Evolutionary conservation across 2,888 invertebrate genomes (phyloP).

Genomic region (Caenorhabditis sp.): DNA sequence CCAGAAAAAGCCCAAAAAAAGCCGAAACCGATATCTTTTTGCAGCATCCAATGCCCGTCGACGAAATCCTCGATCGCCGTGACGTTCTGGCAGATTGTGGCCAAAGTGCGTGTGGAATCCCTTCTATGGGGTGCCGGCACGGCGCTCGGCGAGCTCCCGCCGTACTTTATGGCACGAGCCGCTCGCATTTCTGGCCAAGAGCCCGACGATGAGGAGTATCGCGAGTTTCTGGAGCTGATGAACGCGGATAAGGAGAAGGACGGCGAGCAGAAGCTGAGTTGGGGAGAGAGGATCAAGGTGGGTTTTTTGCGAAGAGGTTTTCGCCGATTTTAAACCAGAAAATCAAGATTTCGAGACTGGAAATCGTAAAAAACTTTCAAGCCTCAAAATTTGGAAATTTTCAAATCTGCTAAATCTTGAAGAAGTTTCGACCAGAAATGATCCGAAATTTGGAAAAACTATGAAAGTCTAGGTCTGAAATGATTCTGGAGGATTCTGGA

Average conservation of each 20-base stretch:
- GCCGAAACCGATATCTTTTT: constrained; percentile 77
- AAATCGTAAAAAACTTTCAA: no score
- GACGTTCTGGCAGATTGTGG: constrained; percentile 94
- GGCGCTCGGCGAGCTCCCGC: constrained; percentile 98
- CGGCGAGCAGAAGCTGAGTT: constrained; percentile 33
- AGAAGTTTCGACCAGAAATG: no score
- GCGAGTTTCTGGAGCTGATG: constrained; percentile 87
- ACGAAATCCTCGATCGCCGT: constrained; percentile 84
- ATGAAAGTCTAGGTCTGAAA: no score
- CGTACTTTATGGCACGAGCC: constrained; percentile 99
- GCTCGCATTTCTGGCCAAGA: constrained; percentile 85
- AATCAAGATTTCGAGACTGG: no score
- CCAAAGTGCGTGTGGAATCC: constrained; percentile 94
- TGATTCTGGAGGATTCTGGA: no score
- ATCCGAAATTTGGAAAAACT: no score
- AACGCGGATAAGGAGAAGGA: constrained; percentile 83
- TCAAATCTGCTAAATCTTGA: no score
- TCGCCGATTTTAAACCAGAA: no score
- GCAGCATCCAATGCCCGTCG: constrained; percentile 92
- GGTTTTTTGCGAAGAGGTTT: not conserved
- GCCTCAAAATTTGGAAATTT: no score
- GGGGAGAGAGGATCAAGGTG: constrained; percentile 76
- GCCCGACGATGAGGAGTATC: constrained; percentile 87
- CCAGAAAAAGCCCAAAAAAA: not conserved
- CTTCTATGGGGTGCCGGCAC: constrained; percentile 95